Percentiles rank a stretch among this genome's conserved stretches.
Evolutionary conservation across 1,140 invertebrate genomes (phyloP).

Genomic region (Solenopsis fugax): DNA sequence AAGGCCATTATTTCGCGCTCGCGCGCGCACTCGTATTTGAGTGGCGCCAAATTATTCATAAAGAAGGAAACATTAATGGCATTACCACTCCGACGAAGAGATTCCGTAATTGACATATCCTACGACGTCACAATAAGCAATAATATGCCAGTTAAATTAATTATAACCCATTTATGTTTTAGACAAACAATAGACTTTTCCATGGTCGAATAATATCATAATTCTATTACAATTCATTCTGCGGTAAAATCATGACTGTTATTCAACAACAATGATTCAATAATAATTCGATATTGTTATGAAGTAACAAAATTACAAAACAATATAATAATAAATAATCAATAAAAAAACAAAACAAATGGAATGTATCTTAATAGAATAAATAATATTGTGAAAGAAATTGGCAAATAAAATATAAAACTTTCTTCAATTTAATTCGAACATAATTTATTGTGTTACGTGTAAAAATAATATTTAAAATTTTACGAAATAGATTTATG

Average conservation of each 20-base stretch:
- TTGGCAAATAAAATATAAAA: background rate
- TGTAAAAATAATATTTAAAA: background rate
- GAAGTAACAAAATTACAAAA: background rate
- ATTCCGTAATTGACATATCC: conserved; percentile 40
- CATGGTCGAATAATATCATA: background rate
- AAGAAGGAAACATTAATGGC: conserved; percentile 42
- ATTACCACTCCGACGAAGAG: conserved; percentile 17
- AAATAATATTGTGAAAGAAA: conserved; percentile 1
- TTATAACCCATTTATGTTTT: background rate
- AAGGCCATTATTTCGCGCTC: conserved; percentile 34
- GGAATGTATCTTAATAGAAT: background rate
- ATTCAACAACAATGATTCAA: background rate
- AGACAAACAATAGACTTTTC: background rate
- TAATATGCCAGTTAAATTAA: conserved; percentile 6
- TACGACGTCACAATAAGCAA: conserved; percentile 6
- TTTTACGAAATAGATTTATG: background rate
- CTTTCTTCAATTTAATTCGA: background rate
- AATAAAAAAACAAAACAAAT: background rate
- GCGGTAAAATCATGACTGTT: background rate
- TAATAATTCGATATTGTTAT: background rate
- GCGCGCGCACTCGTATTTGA: conserved; percentile 30
- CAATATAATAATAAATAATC: background rate
- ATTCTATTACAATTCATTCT: background rate
- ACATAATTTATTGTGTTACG: background rate
- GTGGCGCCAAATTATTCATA: conserved; percentile 46